A percentile compares a stretch with the other conserved stretches of the same genome.
These are phyloP conservation scores for Indri indri DNA, from an alignment of 2,113 vertebrate genomes.

Conservation along the genomic window DNA sequence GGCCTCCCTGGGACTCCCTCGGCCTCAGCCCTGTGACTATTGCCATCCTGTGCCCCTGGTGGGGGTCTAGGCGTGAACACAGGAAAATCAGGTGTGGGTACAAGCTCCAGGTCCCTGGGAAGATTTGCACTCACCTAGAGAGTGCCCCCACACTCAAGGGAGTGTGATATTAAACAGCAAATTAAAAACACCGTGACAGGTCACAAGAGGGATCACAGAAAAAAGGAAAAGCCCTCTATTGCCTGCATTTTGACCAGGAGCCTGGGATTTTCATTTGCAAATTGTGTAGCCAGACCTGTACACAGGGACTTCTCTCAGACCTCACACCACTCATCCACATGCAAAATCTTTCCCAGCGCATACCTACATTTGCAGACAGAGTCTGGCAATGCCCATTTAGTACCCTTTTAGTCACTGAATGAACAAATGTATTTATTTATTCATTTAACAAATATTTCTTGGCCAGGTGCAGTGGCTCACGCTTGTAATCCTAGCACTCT, in stretches of 20 bases:
- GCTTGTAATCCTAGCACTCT: too few species aligned
- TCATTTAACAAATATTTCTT: background rate
- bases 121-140: background rate
- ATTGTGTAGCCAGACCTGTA: background rate
- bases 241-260: background rate
- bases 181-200: background rate
- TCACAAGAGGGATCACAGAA: background rate
- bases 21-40: background rate
- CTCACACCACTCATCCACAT: background rate
- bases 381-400: background rate
- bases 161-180: background rate
- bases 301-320: background rate
- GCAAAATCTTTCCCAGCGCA: background rate
- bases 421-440: background rate
- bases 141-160: background rate
- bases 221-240: background rate
- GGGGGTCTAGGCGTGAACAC: background rate
- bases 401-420: background rate
- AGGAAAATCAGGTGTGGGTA: background rate
- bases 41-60: background rate
- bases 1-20: background rate
- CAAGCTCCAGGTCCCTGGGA: background rate
- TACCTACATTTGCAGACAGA: background rate
- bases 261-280: background rate
- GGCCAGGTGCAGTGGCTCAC: background rate